Evolutionary conservation across 2,797 vertebrate species (phyloP), one percentile per base, ranked within the genome.

Genomic region (Aldrovandia affinis): DNA sequence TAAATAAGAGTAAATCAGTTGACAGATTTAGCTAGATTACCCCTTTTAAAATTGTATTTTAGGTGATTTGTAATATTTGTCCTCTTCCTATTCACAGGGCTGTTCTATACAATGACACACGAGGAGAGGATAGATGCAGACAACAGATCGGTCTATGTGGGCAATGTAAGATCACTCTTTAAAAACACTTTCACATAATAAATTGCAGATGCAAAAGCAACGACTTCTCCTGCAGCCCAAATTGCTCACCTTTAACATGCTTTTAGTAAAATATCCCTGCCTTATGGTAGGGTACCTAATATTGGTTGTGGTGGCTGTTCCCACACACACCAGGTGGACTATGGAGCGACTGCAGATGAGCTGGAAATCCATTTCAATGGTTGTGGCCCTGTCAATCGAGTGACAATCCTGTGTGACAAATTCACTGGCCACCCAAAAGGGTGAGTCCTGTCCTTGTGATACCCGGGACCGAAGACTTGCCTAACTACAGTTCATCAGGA

Each of bases 41-140:
- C 10, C 5, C 36, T 79, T 75, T 28, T 77, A 39, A 36, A 42
- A 33, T 1, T 3, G 1, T 25, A 42, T 12, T 12, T 20, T 22
- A 39, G 73, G 42, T 42, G 22, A 2, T 39, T 77, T 77, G 22
- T 77, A 47, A 77, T 25, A 12, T 28, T 77, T 47, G 39, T 47
- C 73, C 73, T n/a, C 20, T 47, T 47, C 25, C 33, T 7, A 42
- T 42, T 55, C 39, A 50, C 91, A 97, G 97, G 93, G 42, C 90
- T 93, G 61, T 92, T 93, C 88, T 95, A 97, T 88, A 92, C 93
- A 0, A 93, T 93, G 94, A 95, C 89, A 5, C 92, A 93, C 0
- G 97, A 98, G 90, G 97, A 98, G 91, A 98, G 97, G 92, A 98
- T 98, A 94, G 97, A 98, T 88, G 97, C 97, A 30, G 97, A 98